Base-by-base conservation (phyloP, 2,113 vertebrate genomes). In the Blennius ocellaris region DNA sequence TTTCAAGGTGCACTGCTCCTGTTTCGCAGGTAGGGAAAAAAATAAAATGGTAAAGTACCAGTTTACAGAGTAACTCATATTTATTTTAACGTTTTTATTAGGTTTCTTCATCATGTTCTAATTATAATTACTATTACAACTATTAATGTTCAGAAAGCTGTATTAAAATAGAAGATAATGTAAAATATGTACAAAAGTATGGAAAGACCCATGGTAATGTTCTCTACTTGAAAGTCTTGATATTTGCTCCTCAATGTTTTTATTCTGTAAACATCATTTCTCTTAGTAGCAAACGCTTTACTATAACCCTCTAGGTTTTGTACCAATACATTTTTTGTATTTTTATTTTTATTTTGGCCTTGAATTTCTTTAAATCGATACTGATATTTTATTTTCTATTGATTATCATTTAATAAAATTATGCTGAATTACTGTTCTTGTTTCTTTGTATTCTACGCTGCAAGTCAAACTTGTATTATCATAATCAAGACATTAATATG, bases 141-240 rank as follows among this genome's bases (percentile, higher is more conserved):
- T 91, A 85, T 92, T 90, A 87, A 83, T 91, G 89, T 91, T 91
- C 82, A 91, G 86, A 92, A 93, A 80, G 83, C 76, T 93, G 90
- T 92, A 91, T 90, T 92, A 78, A 91, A 91, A 90, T 87, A 91
- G 81, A 92, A 84, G 80, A 87, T 89, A 79, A 82, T 93, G 92
- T 93, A 94, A 91, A 90, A 90, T 91, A 88, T 94, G 92, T 94
- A 93, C 67, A 93, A 89, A 93, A 37, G 60, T 92, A 89, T 82
- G 80, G 80, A 91, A 89, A 92, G 84, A 90, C 81, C 84, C 85
- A 88, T 89, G 88, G 76, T 90, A 83, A 93, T 90, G 86, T 94
- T 92, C 91, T 93, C 80, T 93, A 92, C 92, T 92, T 93, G 92
- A 94, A 93, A 91, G 87, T 92, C 84, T 87, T 89, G 83, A 90